phyloP scores from a whole-genome alignment of 2,113 vertebrate genomes.

The Loxodonta africana region DNA sequence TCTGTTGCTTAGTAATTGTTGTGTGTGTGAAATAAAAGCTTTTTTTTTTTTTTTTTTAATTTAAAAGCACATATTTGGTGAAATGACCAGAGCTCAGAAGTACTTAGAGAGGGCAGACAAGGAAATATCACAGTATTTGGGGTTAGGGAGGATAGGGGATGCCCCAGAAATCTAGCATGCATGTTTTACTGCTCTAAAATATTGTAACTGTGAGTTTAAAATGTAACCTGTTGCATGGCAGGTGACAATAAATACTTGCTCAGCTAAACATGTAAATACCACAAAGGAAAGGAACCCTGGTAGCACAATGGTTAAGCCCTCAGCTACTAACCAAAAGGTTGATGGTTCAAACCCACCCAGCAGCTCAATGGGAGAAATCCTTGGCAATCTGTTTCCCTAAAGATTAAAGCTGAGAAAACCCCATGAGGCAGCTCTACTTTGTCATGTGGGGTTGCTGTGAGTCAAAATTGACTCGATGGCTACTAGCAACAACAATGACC shows the following conservation, averaged over 20 bases:
- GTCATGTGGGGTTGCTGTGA: neutral
- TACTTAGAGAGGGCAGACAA: neutral
- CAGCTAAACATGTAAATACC: neutral
- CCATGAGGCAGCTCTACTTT: neutral
- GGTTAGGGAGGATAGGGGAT: neutral
- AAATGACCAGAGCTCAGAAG: neutral
- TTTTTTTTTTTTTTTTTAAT: too few relatives aligned
- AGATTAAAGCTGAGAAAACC: neutral
- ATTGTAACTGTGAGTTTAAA: neutral
- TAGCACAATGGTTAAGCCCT: neutral
- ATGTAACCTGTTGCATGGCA: neutral
- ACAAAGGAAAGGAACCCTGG: neutral
- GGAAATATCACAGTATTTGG: neutral
- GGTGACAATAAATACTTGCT: neutral
- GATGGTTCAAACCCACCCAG: neutral
- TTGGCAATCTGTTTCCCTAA: too few relatives aligned
- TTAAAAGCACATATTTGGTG: neutral
- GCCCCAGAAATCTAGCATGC: neutral
- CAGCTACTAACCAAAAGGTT: neutral
- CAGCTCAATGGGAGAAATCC: neutral
- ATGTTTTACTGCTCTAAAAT: neutral
- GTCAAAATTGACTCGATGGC: neutral
- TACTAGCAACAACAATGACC: neutral
- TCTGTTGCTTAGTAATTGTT: constrained; percentile 70
- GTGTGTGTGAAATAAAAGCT: constrained; percentile 1